Evolutionary conservation across 1,140 invertebrate species (phyloP).

Genomic region (Hestina assimilis): DNA sequence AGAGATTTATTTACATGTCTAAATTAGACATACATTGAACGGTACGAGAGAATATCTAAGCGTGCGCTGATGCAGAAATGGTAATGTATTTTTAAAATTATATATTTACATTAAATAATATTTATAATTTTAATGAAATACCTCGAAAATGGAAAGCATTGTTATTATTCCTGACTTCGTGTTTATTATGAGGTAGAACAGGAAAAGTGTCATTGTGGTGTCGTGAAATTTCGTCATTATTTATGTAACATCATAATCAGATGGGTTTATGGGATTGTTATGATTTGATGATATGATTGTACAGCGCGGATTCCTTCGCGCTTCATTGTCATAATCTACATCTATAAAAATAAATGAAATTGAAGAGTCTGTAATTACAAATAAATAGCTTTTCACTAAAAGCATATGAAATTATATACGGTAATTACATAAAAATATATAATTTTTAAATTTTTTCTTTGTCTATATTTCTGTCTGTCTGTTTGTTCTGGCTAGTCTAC

Average conservation of each 20-base stretch:
- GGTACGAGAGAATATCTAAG: background rate
- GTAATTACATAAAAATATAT: too few relatives aligned
- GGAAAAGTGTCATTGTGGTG: constrained; percentile 6
- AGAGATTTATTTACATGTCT: background rate
- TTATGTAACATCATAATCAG: background rate
- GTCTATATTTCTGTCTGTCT: too few relatives aligned
- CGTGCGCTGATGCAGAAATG: background rate
- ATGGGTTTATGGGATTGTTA: too few relatives aligned
- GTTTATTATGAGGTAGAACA: constrained; percentile 7
- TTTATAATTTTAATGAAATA: constrained; percentile 6
- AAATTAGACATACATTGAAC: background rate
- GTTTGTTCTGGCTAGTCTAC: too few relatives aligned
- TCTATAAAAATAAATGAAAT: too few relatives aligned
- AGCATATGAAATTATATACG: too few relatives aligned
- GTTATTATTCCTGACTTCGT: background rate
- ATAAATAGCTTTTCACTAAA: too few relatives aligned
- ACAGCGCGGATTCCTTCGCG: too few relatives aligned
- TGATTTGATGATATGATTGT: too few relatives aligned
- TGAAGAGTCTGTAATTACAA: too few relatives aligned
- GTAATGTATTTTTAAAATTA: background rate
- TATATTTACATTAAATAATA: background rate
- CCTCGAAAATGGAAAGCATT: constrained; percentile 5
- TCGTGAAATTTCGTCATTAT: constrained; percentile 10
- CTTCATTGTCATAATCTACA: too few relatives aligned
- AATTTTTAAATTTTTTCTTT: too few relatives aligned